A percentile compares a stretch with the other conserved stretches of the same genome.
Conservation (phyloP, 2,888 invertebrate genomes). For the Sympetrum striolatum region DNA sequence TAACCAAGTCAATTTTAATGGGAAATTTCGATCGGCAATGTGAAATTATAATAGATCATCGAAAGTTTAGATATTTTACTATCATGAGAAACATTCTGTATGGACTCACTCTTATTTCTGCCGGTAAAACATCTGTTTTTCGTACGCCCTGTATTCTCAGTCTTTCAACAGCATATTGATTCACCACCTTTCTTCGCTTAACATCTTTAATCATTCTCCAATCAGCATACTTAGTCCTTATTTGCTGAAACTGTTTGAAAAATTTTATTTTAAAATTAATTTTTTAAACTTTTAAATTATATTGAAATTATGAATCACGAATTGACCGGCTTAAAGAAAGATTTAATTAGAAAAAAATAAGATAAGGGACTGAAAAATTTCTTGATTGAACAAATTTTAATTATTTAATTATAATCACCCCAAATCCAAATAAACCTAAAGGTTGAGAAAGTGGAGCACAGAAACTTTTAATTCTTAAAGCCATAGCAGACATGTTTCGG, state of each 20-base stretch:
- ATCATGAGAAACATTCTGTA: not conserved
- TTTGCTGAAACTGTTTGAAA: conserved; percentile 69
- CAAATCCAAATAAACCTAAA: not conserved
- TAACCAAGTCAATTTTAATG: too few species aligned
- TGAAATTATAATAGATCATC: not conserved
- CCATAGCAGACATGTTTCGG: conserved; percentile 23
- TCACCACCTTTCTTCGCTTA: conserved; percentile 77
- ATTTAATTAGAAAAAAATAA: not conserved
- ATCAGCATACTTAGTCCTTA: conserved; percentile 79
- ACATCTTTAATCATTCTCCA: conserved; percentile 88
- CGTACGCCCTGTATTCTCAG: conserved; percentile 82
- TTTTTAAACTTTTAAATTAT: not conserved
- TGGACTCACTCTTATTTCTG: conserved; percentile 67
- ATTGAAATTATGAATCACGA: not conserved
- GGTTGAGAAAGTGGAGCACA: not conserved
- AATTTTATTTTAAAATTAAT: not conserved
- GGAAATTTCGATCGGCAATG: not conserved
- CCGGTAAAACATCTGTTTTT: conserved; percentile 84
- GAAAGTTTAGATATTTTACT: not conserved
- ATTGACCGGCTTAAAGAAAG: not conserved
- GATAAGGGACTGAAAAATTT: not conserved
- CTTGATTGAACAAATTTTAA: not conserved
- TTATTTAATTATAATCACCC: not conserved
- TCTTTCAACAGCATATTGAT: conserved; percentile 77
- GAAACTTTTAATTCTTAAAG: not conserved